Percentiles rank a stretch among this genome's conserved stretches.
Conservation (phyloP, 1,140 invertebrate species). For the Phocides pigmalion region DNA sequence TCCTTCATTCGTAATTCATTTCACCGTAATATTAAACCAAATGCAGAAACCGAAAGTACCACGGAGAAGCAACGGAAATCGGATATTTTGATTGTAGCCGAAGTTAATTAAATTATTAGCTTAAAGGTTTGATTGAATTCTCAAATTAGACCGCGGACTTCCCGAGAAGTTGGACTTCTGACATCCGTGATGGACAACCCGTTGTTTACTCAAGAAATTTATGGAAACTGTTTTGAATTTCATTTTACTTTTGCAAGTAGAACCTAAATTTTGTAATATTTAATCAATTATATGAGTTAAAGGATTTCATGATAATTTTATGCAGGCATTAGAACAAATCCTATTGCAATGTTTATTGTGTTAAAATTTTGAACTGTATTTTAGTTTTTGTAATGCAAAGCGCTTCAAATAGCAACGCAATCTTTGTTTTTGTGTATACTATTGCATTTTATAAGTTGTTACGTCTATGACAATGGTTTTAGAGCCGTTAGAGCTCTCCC, state of each 20-base stretch:
- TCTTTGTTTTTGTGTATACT: too few relatives aligned
- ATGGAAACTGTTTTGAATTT: conserved; percentile 5
- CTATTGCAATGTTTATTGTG: too few relatives aligned
- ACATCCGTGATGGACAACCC: conserved; percentile 42
- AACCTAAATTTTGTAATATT: neutral
- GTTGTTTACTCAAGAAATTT: conserved; percentile 32
- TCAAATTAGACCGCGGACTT: conserved; percentile 39
- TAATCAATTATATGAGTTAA: neutral
- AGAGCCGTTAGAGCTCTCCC: too few relatives aligned
- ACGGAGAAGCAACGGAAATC: conserved; percentile 1
- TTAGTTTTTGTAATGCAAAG: too few relatives aligned
- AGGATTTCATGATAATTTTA: too few relatives aligned
- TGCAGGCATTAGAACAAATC: too few relatives aligned
- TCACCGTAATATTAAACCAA: conserved; percentile 5
- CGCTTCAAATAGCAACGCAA: too few relatives aligned
- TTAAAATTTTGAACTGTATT: too few relatives aligned
- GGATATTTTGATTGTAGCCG: conserved; percentile 43
- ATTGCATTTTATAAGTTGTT: too few relatives aligned
- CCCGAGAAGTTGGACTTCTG: conserved; percentile 31
- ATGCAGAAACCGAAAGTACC: conserved; percentile 3
- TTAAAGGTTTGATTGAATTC: conserved; percentile 51
- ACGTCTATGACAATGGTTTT: too few relatives aligned
- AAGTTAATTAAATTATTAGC: conserved; percentile 50
- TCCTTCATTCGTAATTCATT: neutral
- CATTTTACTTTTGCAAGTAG: conserved; percentile 9